A percentile compares a stretch with the other conserved stretches of the same genome.
These are phyloP conservation scores for Sycophila sp. DNA, from an alignment of 1,140 invertebrate species.

Conservation along the genomic window DNA sequence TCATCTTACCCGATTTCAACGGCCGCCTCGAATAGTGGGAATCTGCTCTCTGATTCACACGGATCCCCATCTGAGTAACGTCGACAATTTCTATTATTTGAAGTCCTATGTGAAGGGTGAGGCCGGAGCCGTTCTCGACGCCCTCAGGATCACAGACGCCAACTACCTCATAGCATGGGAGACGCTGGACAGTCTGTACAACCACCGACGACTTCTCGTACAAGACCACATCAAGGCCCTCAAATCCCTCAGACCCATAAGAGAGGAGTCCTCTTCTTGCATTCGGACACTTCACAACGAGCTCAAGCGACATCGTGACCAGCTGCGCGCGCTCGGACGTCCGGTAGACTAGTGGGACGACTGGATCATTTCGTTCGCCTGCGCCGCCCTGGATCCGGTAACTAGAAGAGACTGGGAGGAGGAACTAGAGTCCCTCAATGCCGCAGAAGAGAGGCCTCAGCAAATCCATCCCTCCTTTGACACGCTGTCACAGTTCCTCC, in stretches of 20 bases:
- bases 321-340: not conserved
- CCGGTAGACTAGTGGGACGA: slow-evolving; percentile 3
- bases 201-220: not conserved
- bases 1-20: too few species aligned
- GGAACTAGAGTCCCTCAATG: not conserved
- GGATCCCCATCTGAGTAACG: not conserved
- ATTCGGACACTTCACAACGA: not conserved
- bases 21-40: not conserved
- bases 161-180: not conserved
- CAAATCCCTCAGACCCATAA: not conserved
- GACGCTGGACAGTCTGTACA: not conserved
- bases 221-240: not conserved
- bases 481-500: too few species aligned
- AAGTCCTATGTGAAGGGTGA: not conserved
- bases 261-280: not conserved
- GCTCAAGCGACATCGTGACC: not conserved
- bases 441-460: too few species aligned
- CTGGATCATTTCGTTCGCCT: slow-evolving; percentile 4
- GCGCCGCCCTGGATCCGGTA: not conserved
- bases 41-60: not conserved
- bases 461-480: too few species aligned
- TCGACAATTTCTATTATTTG: not conserved
- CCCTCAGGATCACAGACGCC: not conserved
- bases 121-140: not conserved
- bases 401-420: not conserved